Base-by-base conservation (phyloP, 2,888 invertebrate species). In the Drosophila formosana region DNA sequence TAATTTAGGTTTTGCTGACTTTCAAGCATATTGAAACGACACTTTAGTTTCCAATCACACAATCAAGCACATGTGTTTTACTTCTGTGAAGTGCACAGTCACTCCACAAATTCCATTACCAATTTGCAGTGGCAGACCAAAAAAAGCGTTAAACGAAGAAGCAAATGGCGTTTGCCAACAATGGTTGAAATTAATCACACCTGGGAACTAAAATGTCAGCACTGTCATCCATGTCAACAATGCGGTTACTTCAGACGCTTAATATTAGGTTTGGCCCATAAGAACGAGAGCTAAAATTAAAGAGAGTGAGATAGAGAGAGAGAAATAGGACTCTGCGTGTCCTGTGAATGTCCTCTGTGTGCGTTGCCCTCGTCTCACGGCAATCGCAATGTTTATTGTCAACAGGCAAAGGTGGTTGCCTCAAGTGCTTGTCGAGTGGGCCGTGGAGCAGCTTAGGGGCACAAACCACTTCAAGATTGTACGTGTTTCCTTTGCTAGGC, bases 331-430 rank as follows among this genome's bases (percentile, higher is more conserved):
- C 25, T n/a, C 25, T 60, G 56, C 41, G 60, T 57, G 60, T 66
- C 56, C 75, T 57, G 39, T 45, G 49, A 46, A 30, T 41, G 26
- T 47, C 39, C 13, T 47, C 39, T 4, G n/a, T 39, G 13, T 41
- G 39, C n/a, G 39, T 37, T 46, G n/a, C 32, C 28, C 34, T 51
- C 65, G 28, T 60, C 51, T 50, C 53, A 64, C 50, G 62, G 76
- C 66, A 80, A 76, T 72, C 69, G 84, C 82, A 84, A 84, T 83
- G 83, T 87, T 83, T 84, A 87, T 83, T 83, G 83, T 83, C 87
- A 83, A 83, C 82, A 80, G 76, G 67, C 76, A 80, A 70, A 79
- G 79, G 69, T 72, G 73, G 76, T 64, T 60, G 87, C 84, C 87
- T 83, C 87, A 78, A 83, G 83, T 84, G 83, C 60, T 80, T 79